Evolutionary conservation across 2,888 invertebrate species (phyloP), one percentile per base, ranked within the genome.

Genomic region (Lepas anatifera): DNA sequence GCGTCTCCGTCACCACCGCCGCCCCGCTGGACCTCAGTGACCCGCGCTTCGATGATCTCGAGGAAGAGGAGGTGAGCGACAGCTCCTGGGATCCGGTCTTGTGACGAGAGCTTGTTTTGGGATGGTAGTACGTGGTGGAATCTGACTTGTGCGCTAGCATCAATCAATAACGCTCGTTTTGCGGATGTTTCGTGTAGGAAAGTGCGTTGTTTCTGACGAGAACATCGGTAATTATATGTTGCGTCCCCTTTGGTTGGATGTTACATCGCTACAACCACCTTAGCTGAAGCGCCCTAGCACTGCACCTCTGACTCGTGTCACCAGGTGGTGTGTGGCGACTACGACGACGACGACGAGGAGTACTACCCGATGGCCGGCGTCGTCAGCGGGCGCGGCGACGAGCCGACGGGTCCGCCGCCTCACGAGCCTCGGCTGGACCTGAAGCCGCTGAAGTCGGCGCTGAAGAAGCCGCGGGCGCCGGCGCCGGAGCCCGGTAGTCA

Each of bases 371-470:
- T 66, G 66, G 70, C 58, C 10, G 72, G 72, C 16, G 58, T 66
- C 16, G 32, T 67, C 29, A 67, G 67, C 48, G 68, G 58, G 32
- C 39, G 67, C 32, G 50, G 46, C 66, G 46, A 43, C 52, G 93
- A 94, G 81, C 92, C 93, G 82, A 92, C 94, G 71, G 93, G 94
- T 81, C 92, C 93, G 82, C 92, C 94, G 71, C 39, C n/a, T 3
- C 92, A 93, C 82, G 93, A 94, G 84, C 94, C 93, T 58, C 88
- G 89, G 78, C 89, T 92, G 81, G 89, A 92, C 82, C 93, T 93
- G 75, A 87, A 92, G 84, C 94, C 94, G 74, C 86, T 93, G 73
- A 95, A 95, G 81, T 93, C 93, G 69, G 95, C 94, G 74, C 84
- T 95, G 75, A 95, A 95, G 84, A 94, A 75, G 68, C 39, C 35